Evolutionary conservation across 2,797 vertebrate genomes (phyloP).

Genomic region (Scolopax bukidnonensis): DNA sequence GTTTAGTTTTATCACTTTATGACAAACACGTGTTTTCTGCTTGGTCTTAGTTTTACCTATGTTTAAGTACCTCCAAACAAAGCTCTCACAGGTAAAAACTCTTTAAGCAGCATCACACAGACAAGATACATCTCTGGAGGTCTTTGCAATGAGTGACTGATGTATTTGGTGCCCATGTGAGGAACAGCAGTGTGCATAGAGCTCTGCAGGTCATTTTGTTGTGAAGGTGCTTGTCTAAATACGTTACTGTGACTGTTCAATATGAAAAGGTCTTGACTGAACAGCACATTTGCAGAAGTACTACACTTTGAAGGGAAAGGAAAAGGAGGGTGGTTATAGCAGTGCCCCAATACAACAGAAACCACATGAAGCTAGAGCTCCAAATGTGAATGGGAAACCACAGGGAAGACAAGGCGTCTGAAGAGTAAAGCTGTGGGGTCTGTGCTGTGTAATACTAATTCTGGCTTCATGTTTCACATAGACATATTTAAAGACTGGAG

Average conservation of each 20-base stretch:
- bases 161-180: background rate
- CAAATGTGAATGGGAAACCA: background rate
- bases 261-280: background rate
- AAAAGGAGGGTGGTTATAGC: background rate
- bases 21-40: fast-evolving
- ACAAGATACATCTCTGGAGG: background rate
- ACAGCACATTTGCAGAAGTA: background rate
- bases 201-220: background rate
- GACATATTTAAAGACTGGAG: background rate
- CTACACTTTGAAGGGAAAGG: background rate
- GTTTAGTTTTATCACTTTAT: background rate
- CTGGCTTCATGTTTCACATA: background rate
- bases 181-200: background rate
- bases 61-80: background rate
- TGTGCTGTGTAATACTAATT: background rate
- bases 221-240: background rate
- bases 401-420: background rate
- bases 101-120: background rate
- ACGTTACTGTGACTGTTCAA: background rate
- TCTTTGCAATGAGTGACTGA: background rate
- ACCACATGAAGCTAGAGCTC: background rate
- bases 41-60: background rate
- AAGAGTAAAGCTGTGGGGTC: background rate
- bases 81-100: background rate
- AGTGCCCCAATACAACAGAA: background rate